phyloP scores from a whole-genome alignment of 2,113 vertebrate species.

The Erythrocercus mccallii region DNA sequence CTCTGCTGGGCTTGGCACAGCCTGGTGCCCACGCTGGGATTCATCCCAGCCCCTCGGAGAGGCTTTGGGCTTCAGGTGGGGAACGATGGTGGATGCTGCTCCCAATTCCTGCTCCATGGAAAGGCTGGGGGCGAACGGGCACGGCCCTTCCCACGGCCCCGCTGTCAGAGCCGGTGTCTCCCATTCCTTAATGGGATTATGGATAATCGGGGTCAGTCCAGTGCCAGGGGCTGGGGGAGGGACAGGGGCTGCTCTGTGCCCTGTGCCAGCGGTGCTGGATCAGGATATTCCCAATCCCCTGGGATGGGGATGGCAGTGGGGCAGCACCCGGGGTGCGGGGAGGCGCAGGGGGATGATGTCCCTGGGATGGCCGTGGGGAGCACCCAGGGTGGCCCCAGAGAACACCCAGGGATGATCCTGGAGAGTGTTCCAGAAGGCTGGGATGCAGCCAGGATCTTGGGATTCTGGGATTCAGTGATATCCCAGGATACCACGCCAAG shows the following conservation, averaged over 20 bases:
- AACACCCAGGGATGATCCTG: rapidly evolving
- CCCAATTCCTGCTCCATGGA: rapidly evolving
- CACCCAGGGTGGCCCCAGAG: background rate
- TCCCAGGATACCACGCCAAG: rapidly evolving
- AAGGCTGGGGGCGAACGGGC: rapidly evolving
- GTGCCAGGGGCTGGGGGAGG: background rate
- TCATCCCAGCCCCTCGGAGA: background rate
- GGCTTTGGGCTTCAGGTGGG: rapidly evolving
- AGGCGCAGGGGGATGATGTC: rapidly evolving
- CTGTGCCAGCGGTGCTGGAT: rapidly evolving
- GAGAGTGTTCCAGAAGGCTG: rapidly evolving
- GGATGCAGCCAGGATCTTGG: background rate
- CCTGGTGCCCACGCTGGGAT: rapidly evolving
- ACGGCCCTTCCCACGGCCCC: background rate
- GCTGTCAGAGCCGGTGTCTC: background rate
- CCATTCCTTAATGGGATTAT: background rate
- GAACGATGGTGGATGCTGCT: rapidly evolving
- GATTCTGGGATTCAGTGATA: rapidly evolving
- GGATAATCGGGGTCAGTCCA: background rate
- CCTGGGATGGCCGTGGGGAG: rapidly evolving
- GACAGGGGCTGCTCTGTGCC: background rate
- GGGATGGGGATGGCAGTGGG: rapidly evolving
- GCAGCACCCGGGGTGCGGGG: background rate
- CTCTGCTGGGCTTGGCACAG: too few relatives aligned
- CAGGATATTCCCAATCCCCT: rapidly evolving